phyloP scores from a whole-genome alignment of 2,888 invertebrate genomes.

The Caenorhabditis virilis region DNA sequence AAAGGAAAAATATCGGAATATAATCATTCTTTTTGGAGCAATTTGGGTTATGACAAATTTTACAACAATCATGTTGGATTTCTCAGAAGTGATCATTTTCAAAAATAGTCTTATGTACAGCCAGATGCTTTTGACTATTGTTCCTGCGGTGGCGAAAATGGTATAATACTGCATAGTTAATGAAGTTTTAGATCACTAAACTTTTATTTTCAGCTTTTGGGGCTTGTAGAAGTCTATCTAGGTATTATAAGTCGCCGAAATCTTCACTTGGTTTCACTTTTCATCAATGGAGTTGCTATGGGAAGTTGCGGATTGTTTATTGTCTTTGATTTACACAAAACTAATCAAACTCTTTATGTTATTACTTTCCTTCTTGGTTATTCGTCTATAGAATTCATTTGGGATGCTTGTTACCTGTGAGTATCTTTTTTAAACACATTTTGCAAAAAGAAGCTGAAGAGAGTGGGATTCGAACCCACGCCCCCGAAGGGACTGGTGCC shows the following conservation, averaged over 20 bases:
- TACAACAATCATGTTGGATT: constrained; percentile 32
- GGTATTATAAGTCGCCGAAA: constrained; percentile 29
- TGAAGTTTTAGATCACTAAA: not conserved
- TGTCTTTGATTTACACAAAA: constrained; percentile 10
- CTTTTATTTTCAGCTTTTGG: constrained; percentile 17
- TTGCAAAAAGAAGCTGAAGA: constrained; percentile 44
- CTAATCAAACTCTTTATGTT: constrained; percentile 14
- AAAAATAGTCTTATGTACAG: constrained; percentile 20
- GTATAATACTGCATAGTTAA: not conserved
- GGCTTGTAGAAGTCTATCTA: constrained; percentile 20
- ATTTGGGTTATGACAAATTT: constrained; percentile 39
- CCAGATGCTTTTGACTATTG: constrained; percentile 27
- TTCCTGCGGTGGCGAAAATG: constrained; percentile 11
- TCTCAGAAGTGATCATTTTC: constrained; percentile 26
- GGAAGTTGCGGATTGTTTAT: constrained; percentile 19
- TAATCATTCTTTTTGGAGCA: constrained; percentile 25
- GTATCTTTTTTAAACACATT: constrained; percentile 2
- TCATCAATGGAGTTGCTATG: constrained; percentile 21
- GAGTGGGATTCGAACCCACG: constrained; percentile 86
- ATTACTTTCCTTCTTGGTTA: constrained; percentile 19
- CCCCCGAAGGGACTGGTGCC: constrained; percentile 82
- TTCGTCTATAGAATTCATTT: constrained; percentile 27
- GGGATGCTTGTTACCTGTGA: constrained; percentile 42
- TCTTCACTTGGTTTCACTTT: constrained; percentile 27
- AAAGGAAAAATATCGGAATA: constrained; percentile 26